phyloP scores from a whole-genome alignment of 2,113 vertebrate genomes.

The Charadrius vociferus region DNA sequence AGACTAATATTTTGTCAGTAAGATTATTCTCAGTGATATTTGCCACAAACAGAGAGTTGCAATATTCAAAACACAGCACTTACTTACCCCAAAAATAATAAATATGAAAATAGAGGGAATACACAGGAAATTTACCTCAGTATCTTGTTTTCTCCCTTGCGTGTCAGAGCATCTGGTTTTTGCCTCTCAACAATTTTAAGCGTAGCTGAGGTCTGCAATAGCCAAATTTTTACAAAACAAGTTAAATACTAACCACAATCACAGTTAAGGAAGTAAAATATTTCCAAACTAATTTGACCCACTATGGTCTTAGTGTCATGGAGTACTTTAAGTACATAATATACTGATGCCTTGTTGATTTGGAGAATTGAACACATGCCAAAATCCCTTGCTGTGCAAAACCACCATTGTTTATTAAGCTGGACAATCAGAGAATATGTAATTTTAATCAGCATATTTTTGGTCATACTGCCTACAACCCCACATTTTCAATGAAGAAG shows the following conservation, averaged over 20 bases:
- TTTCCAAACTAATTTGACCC: background rate
- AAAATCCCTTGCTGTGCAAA: background rate
- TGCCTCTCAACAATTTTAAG: conserved; percentile 50
- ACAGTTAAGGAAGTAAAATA: background rate
- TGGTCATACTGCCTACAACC: background rate
- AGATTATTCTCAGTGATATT: background rate
- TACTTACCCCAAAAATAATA: background rate
- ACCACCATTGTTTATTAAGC: background rate
- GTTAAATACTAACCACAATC: background rate
- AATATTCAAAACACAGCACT: background rate
- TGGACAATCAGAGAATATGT: background rate
- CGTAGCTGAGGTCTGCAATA: conserved; percentile 56
- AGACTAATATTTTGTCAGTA: background rate
- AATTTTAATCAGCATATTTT: background rate
- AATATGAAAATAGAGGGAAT: background rate
- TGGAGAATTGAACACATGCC: background rate
- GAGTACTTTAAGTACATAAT: background rate
- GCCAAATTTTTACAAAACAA: conserved; percentile 13
- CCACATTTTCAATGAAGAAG: background rate
- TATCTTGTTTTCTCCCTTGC: conserved; percentile 30
- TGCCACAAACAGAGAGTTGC: background rate
- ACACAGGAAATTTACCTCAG: conserved; percentile 55
- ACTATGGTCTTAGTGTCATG: background rate
- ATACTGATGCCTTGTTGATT: background rate
- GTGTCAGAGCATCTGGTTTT: background rate